Conservation (phyloP, 2,797 vertebrate species). For the Parotocinclus haroldoi region DNA sequence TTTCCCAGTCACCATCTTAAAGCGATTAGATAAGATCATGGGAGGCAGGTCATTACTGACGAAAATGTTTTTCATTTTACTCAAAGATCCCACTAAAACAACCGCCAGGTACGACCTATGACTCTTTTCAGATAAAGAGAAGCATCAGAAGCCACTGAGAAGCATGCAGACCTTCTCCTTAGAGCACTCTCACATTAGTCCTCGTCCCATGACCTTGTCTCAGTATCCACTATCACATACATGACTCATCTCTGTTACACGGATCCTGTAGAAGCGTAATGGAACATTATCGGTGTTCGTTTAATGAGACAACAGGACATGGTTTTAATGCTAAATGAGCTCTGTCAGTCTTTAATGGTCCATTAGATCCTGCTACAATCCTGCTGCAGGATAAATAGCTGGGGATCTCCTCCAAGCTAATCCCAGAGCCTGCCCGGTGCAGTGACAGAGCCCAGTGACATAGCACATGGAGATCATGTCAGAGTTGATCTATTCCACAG, state of each 20-base stretch:
- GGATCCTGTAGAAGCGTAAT: conserved; percentile 5
- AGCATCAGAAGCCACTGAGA: no score
- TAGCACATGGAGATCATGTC: background rate
- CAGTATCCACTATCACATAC: conserved; percentile 7
- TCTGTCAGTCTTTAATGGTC: conserved; percentile 5
- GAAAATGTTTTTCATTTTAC: background rate
- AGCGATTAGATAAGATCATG: background rate
- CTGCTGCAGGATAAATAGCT: conserved; percentile 10
- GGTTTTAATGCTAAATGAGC: conserved; percentile 26
- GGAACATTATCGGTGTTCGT: conserved; percentile 26
- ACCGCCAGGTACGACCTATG: no score
- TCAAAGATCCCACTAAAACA: no score
- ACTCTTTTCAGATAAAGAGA: no score
- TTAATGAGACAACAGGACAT: conserved; percentile 5
- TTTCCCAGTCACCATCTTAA: conserved; percentile 14
- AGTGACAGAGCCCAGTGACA: background rate
- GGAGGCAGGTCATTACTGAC: background rate
- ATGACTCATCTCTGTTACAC: conserved; percentile 11
- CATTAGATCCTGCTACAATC: conserved; percentile 5
- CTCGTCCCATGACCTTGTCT: conserved; percentile 14
- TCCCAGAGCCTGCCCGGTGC: background rate
- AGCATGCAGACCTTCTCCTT: no score
- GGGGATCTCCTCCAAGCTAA: background rate
- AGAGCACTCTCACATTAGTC: no score
- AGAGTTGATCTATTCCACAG: conserved; percentile 26